Evolutionary conservation across 1,140 invertebrate genomes (phyloP), one percentile per base, ranked within the genome.

Genomic region (Lepidurus couesii): DNA sequence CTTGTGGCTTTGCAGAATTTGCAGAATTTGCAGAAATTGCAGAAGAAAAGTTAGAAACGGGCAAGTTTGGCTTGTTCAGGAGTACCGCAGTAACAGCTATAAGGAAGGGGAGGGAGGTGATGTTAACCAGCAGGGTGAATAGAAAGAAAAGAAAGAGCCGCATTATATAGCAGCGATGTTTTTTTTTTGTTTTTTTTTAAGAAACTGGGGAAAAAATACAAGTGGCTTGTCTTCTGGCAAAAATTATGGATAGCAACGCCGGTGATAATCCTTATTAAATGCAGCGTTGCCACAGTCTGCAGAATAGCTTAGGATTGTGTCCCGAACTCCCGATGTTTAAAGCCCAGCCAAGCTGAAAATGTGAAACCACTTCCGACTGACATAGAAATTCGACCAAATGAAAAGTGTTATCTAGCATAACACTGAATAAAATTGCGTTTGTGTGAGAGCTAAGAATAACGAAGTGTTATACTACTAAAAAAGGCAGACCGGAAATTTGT

Each of bases 261-360:
- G 53, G 53, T 65, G 13, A 13, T 65, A 65, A 65, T 65, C 53
- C 53, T 65, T 65, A 65, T n/a, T 65, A n/a, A 65, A 65, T 65
- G 53, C 53, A 65, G 53, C 53, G 53, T 16, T 65, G 6, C 53
- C 6, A 34, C 34, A 65, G 8, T 16, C 53, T 65, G 13, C 53
- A 65, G 34, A 34, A 34, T 65, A 65, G 53, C 53, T n/a, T n/a
- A 16, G 13, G 53, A 21, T 65, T 13, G 8, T 5, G 34, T 34
- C 34, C 34, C 4, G 8, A 21, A 11, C 53, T 47, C 45, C 8
- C 53, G 53, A 21, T 7, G 53, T 13, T 34, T 21, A 65, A 65
- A 65, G 13, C 53, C 53, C 53, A 65, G 53, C 53, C 53, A 65
- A 13, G 16, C 53, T 3, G 3, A 34, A 21, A 65, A 65, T 21